These are phyloP conservation scores for Portevinia maculata DNA, from an alignment of 2,888 invertebrate genomes.

Conservation along the genomic window DNA sequence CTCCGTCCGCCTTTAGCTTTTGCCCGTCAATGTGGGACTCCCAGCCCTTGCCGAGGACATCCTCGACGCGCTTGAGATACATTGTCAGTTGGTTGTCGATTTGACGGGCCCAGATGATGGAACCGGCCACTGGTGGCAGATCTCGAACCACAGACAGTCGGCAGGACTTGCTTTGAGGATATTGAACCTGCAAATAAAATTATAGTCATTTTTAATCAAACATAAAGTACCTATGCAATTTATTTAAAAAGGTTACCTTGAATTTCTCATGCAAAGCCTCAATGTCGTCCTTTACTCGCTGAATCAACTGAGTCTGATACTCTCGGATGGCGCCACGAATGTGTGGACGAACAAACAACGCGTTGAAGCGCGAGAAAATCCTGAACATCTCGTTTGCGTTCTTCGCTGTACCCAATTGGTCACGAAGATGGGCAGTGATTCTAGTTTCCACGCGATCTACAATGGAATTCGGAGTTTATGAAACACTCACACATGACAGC, in stretches of 20 bases:
- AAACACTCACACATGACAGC: background rate
- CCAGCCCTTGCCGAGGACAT: conserved; percentile 99
- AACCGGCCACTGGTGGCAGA: conserved; percentile 98
- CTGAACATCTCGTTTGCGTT: conserved; percentile 99
- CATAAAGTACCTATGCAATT: background rate
- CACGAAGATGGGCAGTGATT: conserved; percentile 97
- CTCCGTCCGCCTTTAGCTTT: conserved; percentile 97
- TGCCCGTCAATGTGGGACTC: conserved; percentile 99
- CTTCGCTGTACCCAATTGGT: conserved; percentile 98
- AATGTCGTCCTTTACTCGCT: conserved; percentile 99
- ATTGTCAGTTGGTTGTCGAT: conserved; percentile 98
- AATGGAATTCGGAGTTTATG: conserved; percentile 13
- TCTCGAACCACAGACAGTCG: conserved; percentile 95
- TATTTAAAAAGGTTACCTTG: conserved; percentile 91
- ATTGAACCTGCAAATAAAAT: conserved; percentile 88
- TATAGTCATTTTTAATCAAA: background rate
- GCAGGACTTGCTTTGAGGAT: conserved; percentile 96
- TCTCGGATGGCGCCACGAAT: conserved; percentile 99
- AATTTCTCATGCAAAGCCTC: conserved; percentile 99
- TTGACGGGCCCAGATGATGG: conserved; percentile 99
- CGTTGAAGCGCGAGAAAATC: conserved; percentile 99
- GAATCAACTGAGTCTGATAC: conserved; percentile 99
- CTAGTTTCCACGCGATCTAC: conserved; percentile 96
- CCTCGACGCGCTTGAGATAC: conserved; percentile 98
- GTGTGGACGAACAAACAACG: conserved; percentile 98